These are phyloP conservation scores for Pongo abelii DNA, from an alignment of 2,113 vertebrate species.

Conservation along the genomic window DNA sequence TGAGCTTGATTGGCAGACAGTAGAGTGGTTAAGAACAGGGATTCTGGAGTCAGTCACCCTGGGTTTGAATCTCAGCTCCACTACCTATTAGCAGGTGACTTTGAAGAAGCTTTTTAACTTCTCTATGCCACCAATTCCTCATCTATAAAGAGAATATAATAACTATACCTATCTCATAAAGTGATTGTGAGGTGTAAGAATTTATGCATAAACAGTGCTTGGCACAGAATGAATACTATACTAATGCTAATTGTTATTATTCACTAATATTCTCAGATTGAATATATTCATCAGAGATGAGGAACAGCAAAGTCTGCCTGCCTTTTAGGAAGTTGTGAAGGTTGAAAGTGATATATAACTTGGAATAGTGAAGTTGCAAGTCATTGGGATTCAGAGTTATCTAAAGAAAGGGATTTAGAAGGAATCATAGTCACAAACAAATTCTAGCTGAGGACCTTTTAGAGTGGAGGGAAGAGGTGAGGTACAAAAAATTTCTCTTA, in stretches of 20 bases:
- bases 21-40: not conserved
- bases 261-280: not conserved
- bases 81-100: not conserved
- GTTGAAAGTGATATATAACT: not conserved
- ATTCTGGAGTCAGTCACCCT: not conserved
- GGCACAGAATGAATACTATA: not conserved
- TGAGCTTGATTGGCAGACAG: not conserved
- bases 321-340: not conserved
- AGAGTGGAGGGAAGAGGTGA: not conserved
- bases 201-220: not conserved
- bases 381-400: not conserved
- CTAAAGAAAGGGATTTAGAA: not conserved
- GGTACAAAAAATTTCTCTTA: slow-evolving; percentile 10
- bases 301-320: not conserved
- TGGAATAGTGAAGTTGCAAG: not conserved
- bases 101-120: not conserved
- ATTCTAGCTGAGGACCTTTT: not conserved
- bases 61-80: not conserved
- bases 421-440: not conserved
- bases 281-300: not conserved
- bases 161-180: not conserved
- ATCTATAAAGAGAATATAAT: not conserved
- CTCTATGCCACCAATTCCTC: not conserved
- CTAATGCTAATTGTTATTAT: not conserved
- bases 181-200: not conserved